Evolutionary conservation across 2,113 vertebrate genomes (phyloP).

Genomic region (Anguilla japonica): DNA sequence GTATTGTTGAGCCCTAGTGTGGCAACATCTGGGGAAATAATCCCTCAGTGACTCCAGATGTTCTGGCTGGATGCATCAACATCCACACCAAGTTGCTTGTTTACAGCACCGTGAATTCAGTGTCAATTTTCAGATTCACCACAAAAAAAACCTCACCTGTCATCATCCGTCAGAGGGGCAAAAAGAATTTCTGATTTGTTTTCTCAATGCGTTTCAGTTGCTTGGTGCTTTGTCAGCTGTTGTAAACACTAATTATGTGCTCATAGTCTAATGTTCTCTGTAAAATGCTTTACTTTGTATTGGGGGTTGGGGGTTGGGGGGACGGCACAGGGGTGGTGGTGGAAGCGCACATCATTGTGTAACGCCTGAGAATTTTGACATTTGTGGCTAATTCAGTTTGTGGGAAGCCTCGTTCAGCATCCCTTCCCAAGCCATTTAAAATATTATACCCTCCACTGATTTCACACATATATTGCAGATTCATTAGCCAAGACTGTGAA

Average conservation of each 20-base stretch:
- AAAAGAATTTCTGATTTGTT: background rate
- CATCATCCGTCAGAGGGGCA: background rate
- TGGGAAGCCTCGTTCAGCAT: background rate
- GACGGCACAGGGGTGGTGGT: background rate
- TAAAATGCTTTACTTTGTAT: background rate
- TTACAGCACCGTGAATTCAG: background rate
- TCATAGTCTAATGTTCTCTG: background rate
- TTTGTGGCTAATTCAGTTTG: background rate
- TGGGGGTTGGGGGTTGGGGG: background rate
- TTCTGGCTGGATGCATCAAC: conserved; percentile 42
- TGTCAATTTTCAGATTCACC: background rate
- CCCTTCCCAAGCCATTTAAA: background rate
- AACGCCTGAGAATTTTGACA: background rate
- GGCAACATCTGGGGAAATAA: conserved; percentile 54
- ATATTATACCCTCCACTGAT: background rate
- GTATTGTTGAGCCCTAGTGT: conserved; percentile 51
- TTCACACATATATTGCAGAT: background rate
- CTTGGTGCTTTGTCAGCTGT: background rate
- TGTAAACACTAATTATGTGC: background rate
- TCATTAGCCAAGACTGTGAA: background rate
- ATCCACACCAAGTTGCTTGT: background rate
- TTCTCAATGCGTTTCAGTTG: background rate
- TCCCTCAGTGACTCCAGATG: conserved; percentile 61
- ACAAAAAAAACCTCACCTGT: background rate
- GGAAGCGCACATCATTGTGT: background rate